phyloP scores from a whole-genome alignment of 92 coral and sea anemone genomes.

The Porites rus region DNA sequence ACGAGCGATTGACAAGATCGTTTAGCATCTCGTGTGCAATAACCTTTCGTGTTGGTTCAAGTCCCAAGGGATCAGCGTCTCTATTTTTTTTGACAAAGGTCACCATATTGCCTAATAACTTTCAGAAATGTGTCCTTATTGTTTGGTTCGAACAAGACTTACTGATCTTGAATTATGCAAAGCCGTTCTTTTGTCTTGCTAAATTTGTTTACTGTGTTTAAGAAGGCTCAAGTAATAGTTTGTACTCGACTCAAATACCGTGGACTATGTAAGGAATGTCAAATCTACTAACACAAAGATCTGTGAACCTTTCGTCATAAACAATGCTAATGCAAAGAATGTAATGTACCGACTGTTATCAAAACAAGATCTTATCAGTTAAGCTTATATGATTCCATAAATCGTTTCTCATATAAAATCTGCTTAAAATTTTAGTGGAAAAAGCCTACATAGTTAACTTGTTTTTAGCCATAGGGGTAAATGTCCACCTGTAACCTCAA shows the following conservation, averaged over 20 bases:
- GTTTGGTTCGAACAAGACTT: conserved; percentile 30
- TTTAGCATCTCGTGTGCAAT: neutral
- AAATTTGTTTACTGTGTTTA: conserved; percentile 18
- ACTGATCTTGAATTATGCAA: conserved; percentile 46
- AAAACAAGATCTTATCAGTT: neutral
- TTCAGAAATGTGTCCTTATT: conserved; percentile 20
- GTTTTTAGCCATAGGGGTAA: conserved; percentile 1
- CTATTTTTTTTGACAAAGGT: neutral
- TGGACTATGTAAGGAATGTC: neutral
- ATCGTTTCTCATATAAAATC: neutral
- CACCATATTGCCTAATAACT: conserved; percentile 19
- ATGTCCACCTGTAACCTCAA: conserved; percentile 11
- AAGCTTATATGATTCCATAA: neutral
- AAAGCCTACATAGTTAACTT: conserved; percentile 1
- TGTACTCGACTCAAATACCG: conserved; percentile 1
- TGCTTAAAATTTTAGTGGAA: neutral
- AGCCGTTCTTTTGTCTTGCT: conserved; percentile 14
- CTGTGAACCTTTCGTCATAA: no score
- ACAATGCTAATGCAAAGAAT: neutral
- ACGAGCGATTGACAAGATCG: neutral
- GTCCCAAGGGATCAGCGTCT: neutral
- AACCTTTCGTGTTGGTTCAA: neutral
- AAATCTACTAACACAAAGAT: neutral
- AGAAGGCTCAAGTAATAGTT: conserved; percentile 12
- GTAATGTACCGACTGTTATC: neutral